phyloP scores from a whole-genome alignment of 2,797 vertebrate species.

The Sebastes kiyomatsui region DNA sequence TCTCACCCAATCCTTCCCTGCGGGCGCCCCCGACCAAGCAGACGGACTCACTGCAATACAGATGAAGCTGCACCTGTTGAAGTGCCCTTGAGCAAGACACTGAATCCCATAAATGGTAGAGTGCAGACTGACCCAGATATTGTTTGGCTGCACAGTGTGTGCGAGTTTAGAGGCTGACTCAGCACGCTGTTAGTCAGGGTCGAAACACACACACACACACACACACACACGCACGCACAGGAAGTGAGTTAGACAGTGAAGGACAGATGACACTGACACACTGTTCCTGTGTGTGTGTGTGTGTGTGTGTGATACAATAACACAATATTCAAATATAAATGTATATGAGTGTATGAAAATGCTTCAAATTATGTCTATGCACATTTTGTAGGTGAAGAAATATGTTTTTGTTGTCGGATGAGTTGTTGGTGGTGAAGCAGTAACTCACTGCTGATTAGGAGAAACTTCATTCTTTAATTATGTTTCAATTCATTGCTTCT shows the following conservation, averaged over 20 bases:
- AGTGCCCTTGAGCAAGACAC: conserved; percentile 26
- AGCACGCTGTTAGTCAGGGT: conserved; percentile 45
- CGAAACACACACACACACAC: neutral
- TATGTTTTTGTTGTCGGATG: neutral
- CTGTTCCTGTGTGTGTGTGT: neutral
- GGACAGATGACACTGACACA: conserved; percentile 29
- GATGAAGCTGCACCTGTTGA: neutral
- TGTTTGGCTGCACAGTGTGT: conserved; percentile 29
- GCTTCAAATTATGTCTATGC: neutral
- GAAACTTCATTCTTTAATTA: neutral
- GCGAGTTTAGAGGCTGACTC: conserved; percentile 42
- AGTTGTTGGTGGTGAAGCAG: neutral
- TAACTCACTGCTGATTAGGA: neutral
- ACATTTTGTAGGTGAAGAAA: neutral
- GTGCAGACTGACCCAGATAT: conserved; percentile 45
- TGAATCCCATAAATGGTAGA: neutral
- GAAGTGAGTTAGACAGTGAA: conserved; percentile 43
- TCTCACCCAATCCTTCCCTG: neutral
- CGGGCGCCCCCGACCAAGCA: neutral
- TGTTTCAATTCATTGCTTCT: neutral
- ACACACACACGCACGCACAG: neutral
- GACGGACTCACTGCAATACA: neutral
- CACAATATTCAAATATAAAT: neutral
- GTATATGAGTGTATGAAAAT: neutral
- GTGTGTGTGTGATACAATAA: neutral